Conservation (phyloP, 2,797 vertebrate genomes). For the Channa striata region DNA sequence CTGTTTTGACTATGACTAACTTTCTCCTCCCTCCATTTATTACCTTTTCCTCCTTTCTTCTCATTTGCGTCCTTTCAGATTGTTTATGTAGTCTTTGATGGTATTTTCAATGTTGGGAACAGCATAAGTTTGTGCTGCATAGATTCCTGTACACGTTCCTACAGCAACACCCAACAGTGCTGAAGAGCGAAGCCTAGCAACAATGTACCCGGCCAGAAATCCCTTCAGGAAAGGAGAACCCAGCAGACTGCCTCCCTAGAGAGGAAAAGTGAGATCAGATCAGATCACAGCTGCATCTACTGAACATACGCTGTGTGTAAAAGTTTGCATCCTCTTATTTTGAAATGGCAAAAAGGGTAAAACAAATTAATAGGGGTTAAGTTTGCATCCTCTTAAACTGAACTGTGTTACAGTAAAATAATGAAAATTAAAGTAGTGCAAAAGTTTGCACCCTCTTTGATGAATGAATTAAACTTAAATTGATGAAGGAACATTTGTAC, state of each 20-base stretch:
- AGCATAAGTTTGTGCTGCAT: conserved; percentile 88
- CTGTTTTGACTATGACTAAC: background rate
- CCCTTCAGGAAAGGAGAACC: conserved; percentile 95
- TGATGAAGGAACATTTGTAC: no score
- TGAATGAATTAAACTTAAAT: no score
- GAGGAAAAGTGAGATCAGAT: conserved; percentile 8
- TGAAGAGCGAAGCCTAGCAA: conserved; percentile 91
- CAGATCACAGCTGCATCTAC: background rate
- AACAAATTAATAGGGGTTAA: no score
- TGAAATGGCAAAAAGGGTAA: no score
- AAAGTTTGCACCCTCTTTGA: no score
- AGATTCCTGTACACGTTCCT: conserved; percentile 92
- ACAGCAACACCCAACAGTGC: conserved; percentile 90
- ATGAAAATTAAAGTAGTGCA: no score
- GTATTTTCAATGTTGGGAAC: conserved; percentile 91
- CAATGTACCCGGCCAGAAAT: conserved; percentile 92
- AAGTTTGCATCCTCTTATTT: background rate
- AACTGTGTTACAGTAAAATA: no score
- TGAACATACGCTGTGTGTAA: no score
- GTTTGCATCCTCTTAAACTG: no score
- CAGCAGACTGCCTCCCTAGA: conserved; percentile 90
- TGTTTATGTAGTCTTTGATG: conserved; percentile 87
- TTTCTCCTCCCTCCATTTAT: background rate
- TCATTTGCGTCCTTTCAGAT: conserved; percentile 67
- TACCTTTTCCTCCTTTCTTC: background rate